Evolutionary conservation across 2,888 invertebrate species (phyloP), one percentile per base, ranked within the genome.

Genomic region (Choristoneura rosaceana): DNA sequence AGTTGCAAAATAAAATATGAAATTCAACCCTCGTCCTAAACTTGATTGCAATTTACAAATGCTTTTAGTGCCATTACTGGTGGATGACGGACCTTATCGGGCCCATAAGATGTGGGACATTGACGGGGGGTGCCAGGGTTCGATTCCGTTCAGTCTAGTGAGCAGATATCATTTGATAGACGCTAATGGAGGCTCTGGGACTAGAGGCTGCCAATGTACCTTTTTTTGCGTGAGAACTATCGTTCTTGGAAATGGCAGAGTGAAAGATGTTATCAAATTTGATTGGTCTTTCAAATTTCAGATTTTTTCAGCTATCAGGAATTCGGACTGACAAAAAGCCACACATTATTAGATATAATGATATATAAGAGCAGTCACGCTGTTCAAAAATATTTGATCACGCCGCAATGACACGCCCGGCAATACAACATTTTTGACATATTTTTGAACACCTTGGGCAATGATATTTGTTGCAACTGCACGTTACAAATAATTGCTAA

Each of bases 111-210:
- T 85, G 85, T 82, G 79, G 76, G 83, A 81, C 80, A 81, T 87
- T 83, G 87, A 89, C 85, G 83, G 79, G 79, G 79, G 79, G 82
- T 86, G 89, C 88, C 88, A 83, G 74, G 82, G 82, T 84, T 84
- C 84, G 87, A 87, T 83, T 87, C 80, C 82, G 78, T 80, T 81
- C 83, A 79, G 79, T 81, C 79, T 76, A 78, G 77, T 78, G 77
- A 76, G 78, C 78, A 81, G 87, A 89, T 90, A 88, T 78, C 78
- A 76, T 70, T 79, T 87, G 90, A 91, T 90, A 87, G 82, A 86
- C 84, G 89, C 91, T 93, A 93, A 93, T 92, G 92, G 92, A 91
- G 79, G 79, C 79, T 79, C 81, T 84, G 85, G 85, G 85, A 88
- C 87, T 79, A 76, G 74, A 75, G 74, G 68, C 62, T 62, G 59